Evolutionary conservation across 2,888 invertebrate species (phyloP), one percentile per base, ranked within the genome.

Genomic region (Nomada lathburiana): DNA sequence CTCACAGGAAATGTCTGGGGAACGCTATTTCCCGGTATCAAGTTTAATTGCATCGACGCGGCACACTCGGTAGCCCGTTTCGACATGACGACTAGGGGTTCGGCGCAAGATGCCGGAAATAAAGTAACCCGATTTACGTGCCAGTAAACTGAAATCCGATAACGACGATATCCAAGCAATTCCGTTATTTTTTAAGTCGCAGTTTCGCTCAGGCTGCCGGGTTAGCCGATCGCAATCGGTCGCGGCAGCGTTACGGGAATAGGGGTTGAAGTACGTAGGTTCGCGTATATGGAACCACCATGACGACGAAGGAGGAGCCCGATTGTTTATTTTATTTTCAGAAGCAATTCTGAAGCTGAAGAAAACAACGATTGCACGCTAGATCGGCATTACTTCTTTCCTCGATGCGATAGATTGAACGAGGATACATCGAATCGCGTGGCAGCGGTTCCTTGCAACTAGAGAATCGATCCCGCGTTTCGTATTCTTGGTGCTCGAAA

Each of bases 61-160:
- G 52, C 68, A 44, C 13, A 11, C 47, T 55, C 67, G 71, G 65
- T 70, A 13, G 18, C 11, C 60, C 55, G 16, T 50, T 44, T 67
- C n/a, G 60, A 47, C 73, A 20, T 29, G 53, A 47, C 29, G 57
- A 60, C 47, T 47, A 3, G n/a, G 18, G 16, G 47, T 29, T 23
- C 29, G 59, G 44, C 3, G 81, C 72, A 64, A 85, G 72, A 67
- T 67, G 50, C 72, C 70, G 60, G 67, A 73, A 80, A 85, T 85
- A 85, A 83, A 86, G 73, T 64, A 83, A 83, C 79, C 71, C 84
- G 76, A 83, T 86, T 80, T 79, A 83, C 74, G 86, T 68, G 73
- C 68, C 55, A 65, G 62, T 67, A 68, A 84, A 86, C 79, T 82
- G 84, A 47, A 44, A 75, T 71, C 76, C 83, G 80, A 87, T 86